Evolutionary conservation across 1,140 invertebrate species (phyloP), one percentile per base, ranked within the genome.

Genomic region (Galleria mellonella): DNA sequence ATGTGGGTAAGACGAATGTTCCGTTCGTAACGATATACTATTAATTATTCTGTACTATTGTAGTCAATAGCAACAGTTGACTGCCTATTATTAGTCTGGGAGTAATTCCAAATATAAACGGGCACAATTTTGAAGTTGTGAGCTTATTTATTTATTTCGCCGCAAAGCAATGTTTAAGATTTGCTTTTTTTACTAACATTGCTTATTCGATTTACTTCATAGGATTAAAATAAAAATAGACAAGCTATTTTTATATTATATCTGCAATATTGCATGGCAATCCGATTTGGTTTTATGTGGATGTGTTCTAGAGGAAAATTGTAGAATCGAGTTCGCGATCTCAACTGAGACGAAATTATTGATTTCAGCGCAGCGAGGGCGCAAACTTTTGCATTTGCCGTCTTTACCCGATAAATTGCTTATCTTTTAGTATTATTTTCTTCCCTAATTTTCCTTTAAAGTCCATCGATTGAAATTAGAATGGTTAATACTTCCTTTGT

Each of bases 261-360:
- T 23, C 17, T 23, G 6, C 6, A 23, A 23, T 3, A 23, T 2
- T 23, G 2, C 6, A 23, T 23, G 17, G 17, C 17, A 23, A 23
- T 23, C 17, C 2, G 17, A 23, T 23, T 23, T 23, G 2, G 6
- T 23, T 23, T 23, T 23, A 23, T 23, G 6, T 49, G 11, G 12
- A 15, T 23, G 2, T 23, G 6, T 23, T 23, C 17, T 23, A 23
- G 2, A 47, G 37, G 15, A 30, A 46, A 40, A 50, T 43, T 42
- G 23, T 23, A 23, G 17, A 23, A 32, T 28, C 30, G 36, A 37
- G n/a, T 32, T 12, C 37, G 39, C 43, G 15, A 29, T 14, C 23
- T 33, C 31, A 47, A 44, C 48, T 59, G 72, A 78, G 75, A 78
- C 74, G 57, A 61, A 66, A 62, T 72, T 79, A 83, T 83, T 72